Evolutionary conservation across 2,888 invertebrate species (phyloP), one percentile per base, ranked within the genome.

Genomic region (Epinotia bilunana): DNA sequence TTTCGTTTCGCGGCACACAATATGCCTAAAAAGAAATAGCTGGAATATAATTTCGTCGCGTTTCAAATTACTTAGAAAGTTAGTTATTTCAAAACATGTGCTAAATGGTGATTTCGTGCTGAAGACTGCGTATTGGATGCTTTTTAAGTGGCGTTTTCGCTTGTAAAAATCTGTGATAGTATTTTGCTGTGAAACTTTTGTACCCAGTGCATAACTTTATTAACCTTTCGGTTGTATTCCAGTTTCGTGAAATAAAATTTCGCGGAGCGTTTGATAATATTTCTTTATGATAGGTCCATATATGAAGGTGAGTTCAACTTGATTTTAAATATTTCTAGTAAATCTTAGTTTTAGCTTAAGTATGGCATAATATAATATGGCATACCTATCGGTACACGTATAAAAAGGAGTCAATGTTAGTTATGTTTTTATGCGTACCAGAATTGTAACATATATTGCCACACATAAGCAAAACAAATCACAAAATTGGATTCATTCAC

Each of bases 221-320:
- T 28, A 65, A 80, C 80, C 79, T 75, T 76, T 79, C 63, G 70
- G 74, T 80, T 77, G 81, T 80, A 80, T 81, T 77, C 81, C 81
- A 79, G 90, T 93, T 93, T 93, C 92, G 93, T 93, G 93, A 91
- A 92, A 90, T 89, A 84, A 80, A 77, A 87, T 92, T 94, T 93
- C 92, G 91, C 93, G 93, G 87, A 91, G 88, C 92, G 84, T 85
- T 85, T 78, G 80, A 79, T 81, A 87, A 91, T 88, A 87, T 84
- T 88, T 92, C 93, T 93, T 93, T 94, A 94, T 94, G 93, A 93
- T 93, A 93, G 93, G 93, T 88, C 93, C 93, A 88, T 91, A 92
- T 90, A 94, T 94, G 93, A 93, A 94, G 93, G 93, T 94, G 86
- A 93, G 93, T 92, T 53, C 53, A 53, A 53, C 6, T 53, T 16